Evolutionary conservation across 1,140 invertebrate genomes (phyloP), one percentile per base, ranked within the genome.

Genomic region (Macrobrachium rosenbergii): DNA sequence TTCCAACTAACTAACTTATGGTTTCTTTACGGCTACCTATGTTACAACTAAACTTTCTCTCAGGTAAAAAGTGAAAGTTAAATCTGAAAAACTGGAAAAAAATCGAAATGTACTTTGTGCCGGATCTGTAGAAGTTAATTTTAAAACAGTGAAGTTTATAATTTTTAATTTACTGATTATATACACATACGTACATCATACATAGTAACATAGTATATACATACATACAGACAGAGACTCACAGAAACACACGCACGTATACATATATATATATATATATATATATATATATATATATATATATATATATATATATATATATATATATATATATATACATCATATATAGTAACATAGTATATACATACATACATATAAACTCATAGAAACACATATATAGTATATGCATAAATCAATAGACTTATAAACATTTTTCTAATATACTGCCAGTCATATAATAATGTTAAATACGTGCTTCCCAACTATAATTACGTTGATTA

Each of bases 121-220:
- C 28, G 28, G 28, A 37, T 3, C 3, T 37, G 3, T 3, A 2
- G 28, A 37, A 37, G 28, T 37, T 37, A 3, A 37, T 37, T 37
- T 37, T 37, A 37, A 37, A 37, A 37, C 28, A 37, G 28, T 37
- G 28, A 37, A 37, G 28, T 37, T 37, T 37, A 1, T 37, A 3
- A 2, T 37, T 37, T 37, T 37, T 37, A 37, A 1, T 37, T 37
- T 37, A 16, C 21, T 17, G 69, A 37, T 37, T 75, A n/a, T 37
- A 75, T 43, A 43, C 8, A 79, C 10, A 79, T n/a, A 79, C n/a
- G 28, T 23, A 79, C 11, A 79, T n/a, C n/a, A 79, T 17, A 79
- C 17, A 79, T 21, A 58, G 28, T 58, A 78, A 10, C 10, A n/a
- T n/a, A n/a, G n/a, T 52, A 78, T 52, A 78, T 58, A 60, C 19